Percentiles rank a stretch among this genome's conserved stretches.
phyloP scores from a whole-genome alignment of 2,113 vertebrate species.

The Oncorhynchus nerka region DNA sequence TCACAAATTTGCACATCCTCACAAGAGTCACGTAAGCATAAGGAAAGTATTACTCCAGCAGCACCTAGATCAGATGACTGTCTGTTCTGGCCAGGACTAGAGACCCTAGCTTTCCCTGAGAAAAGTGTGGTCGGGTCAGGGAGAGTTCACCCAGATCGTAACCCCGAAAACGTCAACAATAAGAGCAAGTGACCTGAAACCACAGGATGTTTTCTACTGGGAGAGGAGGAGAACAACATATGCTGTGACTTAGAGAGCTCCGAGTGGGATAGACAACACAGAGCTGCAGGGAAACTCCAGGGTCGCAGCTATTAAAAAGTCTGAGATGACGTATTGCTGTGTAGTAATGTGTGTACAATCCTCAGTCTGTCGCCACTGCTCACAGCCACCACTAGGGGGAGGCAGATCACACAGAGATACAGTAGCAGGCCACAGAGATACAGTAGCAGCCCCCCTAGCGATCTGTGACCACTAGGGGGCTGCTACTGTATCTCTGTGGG shows the following conservation, averaged over 20 bases:
- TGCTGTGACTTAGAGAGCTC: conserved; percentile 75
- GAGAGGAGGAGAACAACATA: conserved; percentile 73
- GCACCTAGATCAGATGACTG: conserved; percentile 38
- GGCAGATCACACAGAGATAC: conserved; percentile 37
- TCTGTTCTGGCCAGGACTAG: conserved; percentile 41
- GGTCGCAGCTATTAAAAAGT: conserved; percentile 77
- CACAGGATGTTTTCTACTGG: conserved; percentile 79
- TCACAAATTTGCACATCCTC: conserved; percentile 43
- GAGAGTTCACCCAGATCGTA: conserved; percentile 71
- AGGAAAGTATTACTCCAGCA: conserved; percentile 58
- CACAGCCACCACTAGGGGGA: conserved; percentile 66
- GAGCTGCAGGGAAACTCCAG: conserved; percentile 78
- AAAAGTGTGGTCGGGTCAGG: conserved; percentile 58
- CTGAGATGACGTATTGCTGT: conserved; percentile 65
- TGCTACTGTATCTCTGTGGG: not conserved
- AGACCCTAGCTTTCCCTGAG: conserved; percentile 58
- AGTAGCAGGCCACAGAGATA: too few species aligned
- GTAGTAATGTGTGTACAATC: conserved; percentile 47
- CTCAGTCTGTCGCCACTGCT: conserved; percentile 28
- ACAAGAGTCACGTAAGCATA: conserved; percentile 54
- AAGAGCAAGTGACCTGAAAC: conserved; percentile 72
- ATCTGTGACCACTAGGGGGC: not conserved
- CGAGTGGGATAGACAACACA: conserved; percentile 72
- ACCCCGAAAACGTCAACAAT: conserved; percentile 74
- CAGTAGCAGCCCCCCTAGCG: too few species aligned